A percentile compares a stretch with the other conserved stretches of the same genome.
These are phyloP conservation scores for Rhipidura dahli DNA, from an alignment of 2,113 vertebrate species.

Conservation along the genomic window DNA sequence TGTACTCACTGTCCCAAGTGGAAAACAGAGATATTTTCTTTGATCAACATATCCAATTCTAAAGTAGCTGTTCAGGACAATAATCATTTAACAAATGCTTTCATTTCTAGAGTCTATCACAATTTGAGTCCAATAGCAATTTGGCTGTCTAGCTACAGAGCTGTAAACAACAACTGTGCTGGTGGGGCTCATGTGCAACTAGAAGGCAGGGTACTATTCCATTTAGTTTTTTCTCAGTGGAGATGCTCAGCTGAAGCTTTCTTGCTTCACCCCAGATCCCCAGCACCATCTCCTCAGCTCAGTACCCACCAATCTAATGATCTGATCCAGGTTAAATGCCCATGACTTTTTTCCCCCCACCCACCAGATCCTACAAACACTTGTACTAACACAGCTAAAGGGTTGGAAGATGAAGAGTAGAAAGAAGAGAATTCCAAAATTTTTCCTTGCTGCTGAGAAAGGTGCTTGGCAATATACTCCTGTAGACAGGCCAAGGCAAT, in stretches of 20 bases:
- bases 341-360: fast-evolving
- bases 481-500: background rate
- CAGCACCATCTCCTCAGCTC: background rate
- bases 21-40: background rate
- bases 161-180: slow-evolving; percentile 16
- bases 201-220: background rate
- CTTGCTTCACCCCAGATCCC: background rate
- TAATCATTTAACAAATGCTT: slow-evolving; percentile 21
- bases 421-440: background rate
- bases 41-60: background rate
- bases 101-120: background rate
- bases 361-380: background rate
- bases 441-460: background rate
- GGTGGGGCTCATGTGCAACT: background rate
- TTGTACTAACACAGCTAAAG: background rate
- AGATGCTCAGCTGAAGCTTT: background rate
- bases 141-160: background rate
- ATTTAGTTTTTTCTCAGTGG: background rate
- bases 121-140: background rate
- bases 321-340: background rate
- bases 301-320: background rate
- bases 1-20: background rate
- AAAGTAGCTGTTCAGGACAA: background rate
- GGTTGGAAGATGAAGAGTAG: background rate
- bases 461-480: background rate